Base-by-base conservation (phyloP, 2,797 vertebrate genomes). In the Hybognathus amarus region DNA sequence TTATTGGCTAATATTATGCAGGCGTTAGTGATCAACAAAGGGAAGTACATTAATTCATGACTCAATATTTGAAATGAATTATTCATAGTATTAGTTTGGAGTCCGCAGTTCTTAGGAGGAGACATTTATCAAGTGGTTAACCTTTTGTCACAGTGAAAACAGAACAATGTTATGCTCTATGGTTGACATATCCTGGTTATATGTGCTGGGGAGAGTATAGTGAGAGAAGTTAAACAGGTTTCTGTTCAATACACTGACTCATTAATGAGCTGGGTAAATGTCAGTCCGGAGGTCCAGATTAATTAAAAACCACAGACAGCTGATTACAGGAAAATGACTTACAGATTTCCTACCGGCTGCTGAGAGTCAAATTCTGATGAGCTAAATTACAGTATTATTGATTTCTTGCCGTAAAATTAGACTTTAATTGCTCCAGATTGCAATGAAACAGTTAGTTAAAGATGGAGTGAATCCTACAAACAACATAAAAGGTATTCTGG, bases 291-390 rank as follows among this genome's bases (percentile, higher is more conserved):
- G 92, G 87, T 92, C 88, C 70, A 87, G 86, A 90, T 92, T 91
- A 93, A 94, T 91, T 91, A 87, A 93, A 90, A 87, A 91, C 85
- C 77, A 59, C 67, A 80, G 88, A 93, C 27, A 81, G 90, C 86
- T 92, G 92, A 93, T 94, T 94, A 92, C 88, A 88, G 89, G 89
- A 89, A 92, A 92, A 91, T 91, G 87, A 91, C 88, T 90, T 83
- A 82, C 88, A 89, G 91, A 92, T 90, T 91, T 90, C 79, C 70
- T 40, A 56, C 89, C 81, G 61, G 81, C 88, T 84, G 87, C 74
- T 82, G 79, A 90, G 90, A 91, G 83, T 74, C 69, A 90, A 56
- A 79, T 82, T 85, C 78, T 88, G 88, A 87, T 84, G 74, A 89
- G 90, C 90, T 86, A 90, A 93, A 91, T 88, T 85, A 91, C 89